Evolutionary conservation across 2,797 vertebrate species (phyloP).

Genomic region (Chromobotia macracanthus): DNA sequence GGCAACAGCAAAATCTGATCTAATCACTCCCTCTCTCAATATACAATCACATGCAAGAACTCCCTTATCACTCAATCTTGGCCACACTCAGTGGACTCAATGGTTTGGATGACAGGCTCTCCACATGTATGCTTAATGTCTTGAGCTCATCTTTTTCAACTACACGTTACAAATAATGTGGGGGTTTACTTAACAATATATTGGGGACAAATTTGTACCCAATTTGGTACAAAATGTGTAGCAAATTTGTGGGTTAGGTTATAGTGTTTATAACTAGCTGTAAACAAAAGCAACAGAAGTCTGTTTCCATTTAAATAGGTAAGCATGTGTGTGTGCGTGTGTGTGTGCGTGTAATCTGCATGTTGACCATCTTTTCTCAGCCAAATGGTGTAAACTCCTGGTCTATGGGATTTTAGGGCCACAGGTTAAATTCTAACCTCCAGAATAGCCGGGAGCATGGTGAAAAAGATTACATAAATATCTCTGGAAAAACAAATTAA

Average conservation of each 20-base stretch:
- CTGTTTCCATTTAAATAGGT: too few species aligned
- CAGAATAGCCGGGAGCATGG: background rate
- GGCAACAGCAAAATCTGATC: too few species aligned
- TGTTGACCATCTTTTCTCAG: background rate
- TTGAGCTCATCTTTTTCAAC: too few species aligned
- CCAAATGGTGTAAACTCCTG: conserved; percentile 3
- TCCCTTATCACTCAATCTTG: background rate
- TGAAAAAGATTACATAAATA: background rate
- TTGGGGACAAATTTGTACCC: too few species aligned
- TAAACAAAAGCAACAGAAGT: too few species aligned
- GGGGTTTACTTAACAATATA: background rate
- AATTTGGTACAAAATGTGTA: background rate
- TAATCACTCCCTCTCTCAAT: too few species aligned
- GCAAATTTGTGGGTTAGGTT: too few species aligned
- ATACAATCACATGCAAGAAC: background rate
- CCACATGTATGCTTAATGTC: background rate
- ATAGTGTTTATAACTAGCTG: too few species aligned
- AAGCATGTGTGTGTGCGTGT: too few species aligned
- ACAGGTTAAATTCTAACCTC: conserved; percentile 7
- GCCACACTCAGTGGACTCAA: background rate
- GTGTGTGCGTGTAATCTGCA: conserved; percentile 16
- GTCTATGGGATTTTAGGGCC: conserved; percentile 15
- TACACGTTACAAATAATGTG: background rate
- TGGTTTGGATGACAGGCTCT: background rate
- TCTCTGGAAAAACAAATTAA: background rate